A percentile compares a stretch with the other conserved stretches of the same genome.
Conservation (phyloP, 2,113 vertebrate species). For the Barbus barbus region DNA sequence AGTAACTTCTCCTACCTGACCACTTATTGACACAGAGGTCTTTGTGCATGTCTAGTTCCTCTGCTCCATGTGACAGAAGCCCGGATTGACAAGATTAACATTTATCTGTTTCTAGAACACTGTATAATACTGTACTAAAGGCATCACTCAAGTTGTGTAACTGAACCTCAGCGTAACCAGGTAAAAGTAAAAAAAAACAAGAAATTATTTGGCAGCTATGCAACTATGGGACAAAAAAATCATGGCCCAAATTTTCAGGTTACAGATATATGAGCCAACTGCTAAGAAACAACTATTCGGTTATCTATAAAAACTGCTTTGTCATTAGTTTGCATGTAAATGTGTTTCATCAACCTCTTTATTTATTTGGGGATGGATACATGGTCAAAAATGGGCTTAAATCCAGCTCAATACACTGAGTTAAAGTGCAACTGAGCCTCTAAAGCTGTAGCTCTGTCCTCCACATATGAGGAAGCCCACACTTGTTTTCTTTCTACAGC, state of each 20-base stretch:
- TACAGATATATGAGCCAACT: neutral
- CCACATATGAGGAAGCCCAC: neutral
- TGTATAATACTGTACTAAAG: conserved; percentile 50
- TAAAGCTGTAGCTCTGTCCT: conserved; percentile 5
- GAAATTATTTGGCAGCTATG: neutral
- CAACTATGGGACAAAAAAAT: conserved; percentile 15
- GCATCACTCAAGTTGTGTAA: neutral
- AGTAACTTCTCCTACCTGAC: too few species aligned
- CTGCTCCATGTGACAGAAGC: conserved; percentile 16
- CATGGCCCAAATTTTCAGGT: neutral
- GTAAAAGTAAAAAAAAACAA: neutral
- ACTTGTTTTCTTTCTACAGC: neutral
- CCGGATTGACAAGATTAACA: conserved; percentile 52
- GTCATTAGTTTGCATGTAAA: too few species aligned
- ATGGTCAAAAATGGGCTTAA: neutral
- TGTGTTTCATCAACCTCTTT: too few species aligned
- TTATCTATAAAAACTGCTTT: too few species aligned
- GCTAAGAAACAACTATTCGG: neutral
- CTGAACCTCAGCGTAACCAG: conserved; percentile 8
- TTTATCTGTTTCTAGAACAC: conserved; percentile 60
- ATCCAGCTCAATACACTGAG: neutral
- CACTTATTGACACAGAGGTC: too few species aligned
- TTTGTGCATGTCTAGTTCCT: neutral
- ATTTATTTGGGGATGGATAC: neutral
- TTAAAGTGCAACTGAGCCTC: neutral